Evolutionary conservation across 2,113 vertebrate genomes (phyloP), one percentile per base, ranked within the genome.

Genomic region (Hemiscyllium ocellatum): DNA sequence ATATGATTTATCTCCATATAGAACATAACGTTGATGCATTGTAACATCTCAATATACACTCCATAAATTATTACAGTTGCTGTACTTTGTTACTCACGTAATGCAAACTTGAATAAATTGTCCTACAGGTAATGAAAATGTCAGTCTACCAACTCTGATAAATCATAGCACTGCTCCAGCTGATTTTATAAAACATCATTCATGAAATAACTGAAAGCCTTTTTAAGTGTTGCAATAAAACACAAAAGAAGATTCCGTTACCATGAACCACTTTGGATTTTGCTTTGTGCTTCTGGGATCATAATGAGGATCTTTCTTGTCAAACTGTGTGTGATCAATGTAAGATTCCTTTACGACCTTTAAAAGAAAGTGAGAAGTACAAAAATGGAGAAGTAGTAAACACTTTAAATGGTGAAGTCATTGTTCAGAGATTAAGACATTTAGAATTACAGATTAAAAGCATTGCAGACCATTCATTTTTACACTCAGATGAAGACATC

Each of bases 201-300:
- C 17, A 8, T 37, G 29, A 95, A 12, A 72, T 72, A 42, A 47
- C 22, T 47, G 65, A 78, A 72, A 72, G 50, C 12, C 4, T 94
- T 22, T 94, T 37, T 13, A 33, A 90, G 26, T 12, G 52, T 61
- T n/a, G 56, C 52, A 90, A 52, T 90, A 90, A 89, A 90, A 52
- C 15, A 7, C 13, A 61, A 90, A 26, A 90, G 87, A 61, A 56
- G 42, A 47, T 47, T 29, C 66, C 61, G 50, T 97, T 97, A 99
- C 99, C 99, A 99, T 99, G 96, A 97, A 99, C 99, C 99, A 99
- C 96, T 98, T 99, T 90, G 99, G 99, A 96, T 98, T 98, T 96
- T 98, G 98, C 69, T 97, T 96, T 96, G 97, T 98, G 98, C 99
- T 99, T 96, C 97, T 97, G 42, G 98, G 97, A 94, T 99, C 99